Evolutionary conservation across 2,113 vertebrate genomes (phyloP).

Genomic region (Scomber colias): DNA sequence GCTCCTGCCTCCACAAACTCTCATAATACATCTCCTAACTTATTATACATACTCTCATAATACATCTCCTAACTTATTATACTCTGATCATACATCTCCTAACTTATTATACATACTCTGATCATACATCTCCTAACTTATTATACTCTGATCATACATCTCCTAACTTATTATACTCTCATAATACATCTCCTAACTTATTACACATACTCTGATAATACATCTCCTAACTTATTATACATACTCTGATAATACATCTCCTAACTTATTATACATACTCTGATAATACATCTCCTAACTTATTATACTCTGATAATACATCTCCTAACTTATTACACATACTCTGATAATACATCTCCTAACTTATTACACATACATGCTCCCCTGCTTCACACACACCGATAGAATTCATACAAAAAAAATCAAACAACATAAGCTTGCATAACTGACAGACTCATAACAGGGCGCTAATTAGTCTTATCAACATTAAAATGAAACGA

Average conservation of each 20-base stretch:
- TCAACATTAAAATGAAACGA: not conserved
- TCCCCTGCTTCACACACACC: not conserved
- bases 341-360: conserved; percentile 23
- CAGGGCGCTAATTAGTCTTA: too few species aligned
- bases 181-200: conserved; percentile 23
- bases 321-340: conserved; percentile 29
- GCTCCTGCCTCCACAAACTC: conserved; percentile 36
- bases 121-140: conserved; percentile 23
- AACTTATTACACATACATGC: not conserved
- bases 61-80: conserved; percentile 19
- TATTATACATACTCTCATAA: not conserved
- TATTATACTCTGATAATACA: not conserved
- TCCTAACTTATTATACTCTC: too few species aligned
- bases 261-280: too few species aligned
- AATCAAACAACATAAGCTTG: too few species aligned
- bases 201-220: not conserved
- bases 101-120: not conserved
- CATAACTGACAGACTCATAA: too few species aligned
- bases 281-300: too few species aligned
- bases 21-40: conserved; percentile 23
- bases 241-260: too few species aligned
- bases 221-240: too few species aligned
- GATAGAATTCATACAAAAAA: too few species aligned
- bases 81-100: not conserved
- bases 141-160: not conserved